phyloP scores from a whole-genome alignment of 2,113 vertebrate species.

The Hyperopisus bebe region DNA sequence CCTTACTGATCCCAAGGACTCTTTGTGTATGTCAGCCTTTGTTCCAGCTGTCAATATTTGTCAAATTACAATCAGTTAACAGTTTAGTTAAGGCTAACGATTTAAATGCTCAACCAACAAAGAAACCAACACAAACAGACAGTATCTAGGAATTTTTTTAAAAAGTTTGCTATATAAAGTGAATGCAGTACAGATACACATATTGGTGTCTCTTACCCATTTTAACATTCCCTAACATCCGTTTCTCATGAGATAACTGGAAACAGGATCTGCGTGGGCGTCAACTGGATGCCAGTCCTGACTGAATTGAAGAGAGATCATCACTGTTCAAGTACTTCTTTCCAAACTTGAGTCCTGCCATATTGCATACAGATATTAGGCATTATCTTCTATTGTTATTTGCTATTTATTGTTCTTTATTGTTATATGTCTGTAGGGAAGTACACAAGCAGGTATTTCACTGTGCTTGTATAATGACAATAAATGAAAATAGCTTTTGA shows the following conservation, averaged over 20 bases:
- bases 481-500: background rate
- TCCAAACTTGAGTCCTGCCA: background rate
- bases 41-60: constrained; percentile 15
- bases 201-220: background rate
- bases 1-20: background rate
- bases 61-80: background rate
- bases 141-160: background rate
- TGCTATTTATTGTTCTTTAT: background rate
- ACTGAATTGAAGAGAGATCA: background rate
- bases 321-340: background rate
- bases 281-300: background rate
- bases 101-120: background rate
- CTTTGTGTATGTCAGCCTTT: background rate
- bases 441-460: background rate
- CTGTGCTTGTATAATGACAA: background rate
- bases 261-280: background rate
- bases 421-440: background rate
- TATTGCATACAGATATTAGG: background rate
- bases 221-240: background rate
- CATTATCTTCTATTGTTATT: background rate
- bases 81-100: constrained; percentile 6
- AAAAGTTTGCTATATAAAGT: background rate
- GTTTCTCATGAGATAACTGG: background rate
- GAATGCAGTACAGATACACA: background rate
- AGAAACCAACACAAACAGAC: background rate